Base-by-base conservation (phyloP, 92 coral and sea anemone genomes). In the Porites lobata region DNA sequence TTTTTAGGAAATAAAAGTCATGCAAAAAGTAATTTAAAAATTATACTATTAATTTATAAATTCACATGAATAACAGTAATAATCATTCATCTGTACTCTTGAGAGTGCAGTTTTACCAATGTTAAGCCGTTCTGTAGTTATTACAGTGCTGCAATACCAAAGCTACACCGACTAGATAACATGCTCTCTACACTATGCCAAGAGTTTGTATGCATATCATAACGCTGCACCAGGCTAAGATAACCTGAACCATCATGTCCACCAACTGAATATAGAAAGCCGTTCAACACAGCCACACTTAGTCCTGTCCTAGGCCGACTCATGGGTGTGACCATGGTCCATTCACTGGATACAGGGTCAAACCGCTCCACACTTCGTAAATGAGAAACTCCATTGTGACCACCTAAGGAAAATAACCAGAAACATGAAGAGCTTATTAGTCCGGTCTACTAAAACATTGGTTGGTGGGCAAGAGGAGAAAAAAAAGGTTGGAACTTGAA, bases 211-310 rank as follows among this genome's bases (percentile, higher is more conserved):
- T 29, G 76, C 14, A 96, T 93, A 78, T 96, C 88, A 54, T 94
- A 94, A 70, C 96, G 86, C 85, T 94, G 94, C 6, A 94, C 97
- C n/a, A 92, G 91, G 56, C 85, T 94, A 9, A 93, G 93, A 82
- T 96, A 96, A 13, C 96, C 94, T 68, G 95, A 90, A 1, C 98
- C 98, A 83, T 96, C 98, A 77, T 96, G 98, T 2, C 98, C 98
- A 17, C 98, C 98, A 43, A 96, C 66, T 17, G 98, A 88, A 79
- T 94, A 96, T 74, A 96, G 86, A 54, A 94, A 58, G 13, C 96
- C 94, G 64, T 94, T 94, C 53, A 96, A 78, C 56, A 92, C 97
- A 3, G 94, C 92, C 4, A 96, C 98, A 83, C 96, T 94, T 21
- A 96, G 85, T 20, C 98, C 98, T 20, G 98, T 96, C 21, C 97